Evolutionary conservation across 2,797 vertebrate species (phyloP).

Genomic region (Peromyscus nudipes): DNA sequence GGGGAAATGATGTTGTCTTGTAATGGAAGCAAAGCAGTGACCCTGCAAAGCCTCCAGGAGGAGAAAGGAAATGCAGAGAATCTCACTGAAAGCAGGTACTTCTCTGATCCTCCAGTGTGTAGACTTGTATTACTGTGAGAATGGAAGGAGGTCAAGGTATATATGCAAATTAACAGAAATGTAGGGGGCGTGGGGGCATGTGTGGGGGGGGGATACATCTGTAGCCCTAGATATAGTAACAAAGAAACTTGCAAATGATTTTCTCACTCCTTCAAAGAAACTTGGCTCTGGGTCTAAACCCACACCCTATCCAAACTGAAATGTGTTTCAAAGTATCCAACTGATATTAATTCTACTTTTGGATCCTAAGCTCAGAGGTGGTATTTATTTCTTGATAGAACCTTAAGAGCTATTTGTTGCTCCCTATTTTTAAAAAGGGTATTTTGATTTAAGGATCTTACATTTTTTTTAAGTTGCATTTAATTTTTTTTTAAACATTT

Average conservation of each 20-base stretch:
- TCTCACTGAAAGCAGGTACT: background rate
- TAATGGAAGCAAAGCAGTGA: background rate
- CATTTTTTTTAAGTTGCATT: background rate
- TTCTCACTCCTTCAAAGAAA: slow-evolving; percentile 45
- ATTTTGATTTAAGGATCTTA: slow-evolving; percentile 40
- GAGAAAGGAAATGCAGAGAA: background rate
- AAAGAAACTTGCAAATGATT: slow-evolving; percentile 63
- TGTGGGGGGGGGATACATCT: background rate
- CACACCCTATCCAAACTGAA: slow-evolving; percentile 18
- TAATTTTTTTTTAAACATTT: background rate
- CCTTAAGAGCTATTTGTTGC: background rate
- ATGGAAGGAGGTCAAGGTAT: background rate
- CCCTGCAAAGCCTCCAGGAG: background rate
- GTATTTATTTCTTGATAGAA: slow-evolving; percentile 37
- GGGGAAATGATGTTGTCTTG: background rate
- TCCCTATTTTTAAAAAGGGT: background rate
- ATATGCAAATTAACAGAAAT: slow-evolving; percentile 36
- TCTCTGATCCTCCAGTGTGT: background rate
- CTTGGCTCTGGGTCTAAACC: slow-evolving; percentile 43
- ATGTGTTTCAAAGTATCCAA: background rate
- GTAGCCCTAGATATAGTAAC: background rate
- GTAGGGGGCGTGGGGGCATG: no score
- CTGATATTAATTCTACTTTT: slow-evolving; percentile 6
- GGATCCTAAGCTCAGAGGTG: background rate
- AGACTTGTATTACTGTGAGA: background rate